phyloP scores from a whole-genome alignment of 1,140 invertebrate genomes.

The Cepaea nemoralis region DNA sequence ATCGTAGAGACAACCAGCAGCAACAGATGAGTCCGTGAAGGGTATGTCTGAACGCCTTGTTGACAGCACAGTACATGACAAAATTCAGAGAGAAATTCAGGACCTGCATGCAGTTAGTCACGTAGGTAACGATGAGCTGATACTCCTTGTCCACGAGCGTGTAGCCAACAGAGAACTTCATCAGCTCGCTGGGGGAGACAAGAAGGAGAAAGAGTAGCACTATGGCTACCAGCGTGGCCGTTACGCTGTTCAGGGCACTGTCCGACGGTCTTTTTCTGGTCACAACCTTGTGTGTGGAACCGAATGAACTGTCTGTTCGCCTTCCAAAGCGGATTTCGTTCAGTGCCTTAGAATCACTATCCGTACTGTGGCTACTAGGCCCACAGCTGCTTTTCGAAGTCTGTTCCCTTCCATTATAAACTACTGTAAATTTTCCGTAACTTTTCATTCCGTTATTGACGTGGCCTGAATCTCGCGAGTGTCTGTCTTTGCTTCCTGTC shows the following conservation, averaged over 20 bases:
- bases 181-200: conserved; percentile 68
- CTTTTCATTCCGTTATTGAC: neutral
- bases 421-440: neutral
- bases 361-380: conserved; percentile 26
- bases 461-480: neutral
- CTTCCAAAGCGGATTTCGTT: neutral
- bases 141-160: conserved; percentile 37
- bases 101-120: conserved; percentile 70
- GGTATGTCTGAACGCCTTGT: conserved; percentile 68
- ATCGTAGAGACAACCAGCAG: conserved; percentile 36
- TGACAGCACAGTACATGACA: conserved; percentile 69
- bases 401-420: neutral
- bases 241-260: conserved; percentile 67
- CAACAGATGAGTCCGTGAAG: conserved; percentile 60
- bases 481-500: neutral
- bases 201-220: conserved; percentile 68
- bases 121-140: conserved; percentile 55
- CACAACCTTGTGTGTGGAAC: neutral
- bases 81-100: conserved; percentile 71
- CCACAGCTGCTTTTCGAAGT: conserved; percentile 9
- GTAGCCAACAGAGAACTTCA: conserved; percentile 58
- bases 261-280: conserved; percentile 43
- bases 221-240: conserved; percentile 68
- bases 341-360: neutral
- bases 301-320: neutral